Evolutionary conservation across 2,113 vertebrate species (phyloP).

Genomic region (Anthoscopus minutus): DNA sequence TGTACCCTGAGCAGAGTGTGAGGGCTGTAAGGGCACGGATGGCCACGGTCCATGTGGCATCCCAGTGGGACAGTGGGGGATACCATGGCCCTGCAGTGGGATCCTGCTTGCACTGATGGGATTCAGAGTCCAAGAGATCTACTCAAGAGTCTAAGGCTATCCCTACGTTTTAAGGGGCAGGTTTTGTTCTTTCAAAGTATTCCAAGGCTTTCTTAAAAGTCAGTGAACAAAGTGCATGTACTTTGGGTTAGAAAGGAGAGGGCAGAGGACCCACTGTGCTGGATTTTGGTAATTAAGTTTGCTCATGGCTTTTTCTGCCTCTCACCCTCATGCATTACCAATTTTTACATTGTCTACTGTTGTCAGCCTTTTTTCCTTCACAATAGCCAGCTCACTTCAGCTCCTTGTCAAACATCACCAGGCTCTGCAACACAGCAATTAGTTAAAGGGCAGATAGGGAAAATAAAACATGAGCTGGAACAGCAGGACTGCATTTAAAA

Average conservation of each 20-base stretch:
- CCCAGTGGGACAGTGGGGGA: not conserved
- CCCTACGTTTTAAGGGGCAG: not conserved
- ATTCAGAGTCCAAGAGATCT: not conserved
- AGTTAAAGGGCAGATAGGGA: not conserved
- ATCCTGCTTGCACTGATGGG: not conserved
- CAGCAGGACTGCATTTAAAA: slow-evolving; percentile 23
- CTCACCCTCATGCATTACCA: not conserved
- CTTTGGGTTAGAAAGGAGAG: not conserved
- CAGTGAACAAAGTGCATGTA: not conserved
- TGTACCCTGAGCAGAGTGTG: accelerated
- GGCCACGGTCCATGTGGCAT: not conserved
- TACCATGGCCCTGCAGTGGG: not conserved
- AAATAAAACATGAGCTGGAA: not conserved
- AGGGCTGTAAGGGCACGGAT: not conserved
- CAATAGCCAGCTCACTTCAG: not conserved
- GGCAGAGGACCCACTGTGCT: not conserved
- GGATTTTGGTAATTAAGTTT: not conserved
- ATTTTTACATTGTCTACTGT: not conserved
- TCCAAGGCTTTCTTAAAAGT: not conserved
- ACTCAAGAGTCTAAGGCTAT: not conserved
- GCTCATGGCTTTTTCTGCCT: not conserved
- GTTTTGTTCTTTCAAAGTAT: not conserved
- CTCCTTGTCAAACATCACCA: not conserved
- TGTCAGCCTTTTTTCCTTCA: not conserved
- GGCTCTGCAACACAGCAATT: not conserved